These are phyloP conservation scores for Leptinotarsa rubiginosa DNA, from an alignment of 2,888 invertebrate genomes.

Conservation along the genomic window DNA sequence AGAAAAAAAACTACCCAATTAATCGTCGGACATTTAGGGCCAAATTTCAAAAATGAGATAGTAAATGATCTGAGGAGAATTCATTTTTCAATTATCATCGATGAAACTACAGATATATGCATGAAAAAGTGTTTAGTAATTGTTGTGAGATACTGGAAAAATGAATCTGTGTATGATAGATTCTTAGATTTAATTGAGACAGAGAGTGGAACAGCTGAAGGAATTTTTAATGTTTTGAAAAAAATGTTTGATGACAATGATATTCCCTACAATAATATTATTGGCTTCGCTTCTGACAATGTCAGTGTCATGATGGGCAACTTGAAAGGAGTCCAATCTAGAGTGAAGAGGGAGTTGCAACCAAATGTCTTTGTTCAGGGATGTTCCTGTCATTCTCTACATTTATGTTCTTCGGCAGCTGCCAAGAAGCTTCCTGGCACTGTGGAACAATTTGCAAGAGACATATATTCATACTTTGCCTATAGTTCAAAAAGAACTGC, in stretches of 20 bases:
- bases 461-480: conserved; percentile 15
- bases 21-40: too few relatives aligned
- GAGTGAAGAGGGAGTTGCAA: not conserved
- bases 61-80: too few relatives aligned
- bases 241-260: not conserved
- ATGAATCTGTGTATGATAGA: too few relatives aligned
- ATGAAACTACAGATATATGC: too few relatives aligned
- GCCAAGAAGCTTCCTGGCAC: conserved; percentile 8
- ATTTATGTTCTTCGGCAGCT: conserved; percentile 23
- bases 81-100: too few relatives aligned
- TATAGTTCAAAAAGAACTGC: conserved; percentile 8
- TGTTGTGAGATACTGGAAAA: too few relatives aligned
- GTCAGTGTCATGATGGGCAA: conserved; percentile 5
- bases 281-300: conserved; percentile 11
- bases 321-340: conserved; percentile 1
- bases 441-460: conserved; percentile 13
- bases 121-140: too few relatives aligned
- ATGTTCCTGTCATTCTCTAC: conserved; percentile 34
- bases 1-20: too few relatives aligned
- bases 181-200: too few relatives aligned
- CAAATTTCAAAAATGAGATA: too few relatives aligned
- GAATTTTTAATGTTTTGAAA: too few relatives aligned
- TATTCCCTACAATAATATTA: not conserved
- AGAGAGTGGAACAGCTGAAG: too few relatives aligned
- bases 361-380: conserved; percentile 35